Conservation (phyloP, 2,888 invertebrate genomes). For the Pherbina coryleti region DNA sequence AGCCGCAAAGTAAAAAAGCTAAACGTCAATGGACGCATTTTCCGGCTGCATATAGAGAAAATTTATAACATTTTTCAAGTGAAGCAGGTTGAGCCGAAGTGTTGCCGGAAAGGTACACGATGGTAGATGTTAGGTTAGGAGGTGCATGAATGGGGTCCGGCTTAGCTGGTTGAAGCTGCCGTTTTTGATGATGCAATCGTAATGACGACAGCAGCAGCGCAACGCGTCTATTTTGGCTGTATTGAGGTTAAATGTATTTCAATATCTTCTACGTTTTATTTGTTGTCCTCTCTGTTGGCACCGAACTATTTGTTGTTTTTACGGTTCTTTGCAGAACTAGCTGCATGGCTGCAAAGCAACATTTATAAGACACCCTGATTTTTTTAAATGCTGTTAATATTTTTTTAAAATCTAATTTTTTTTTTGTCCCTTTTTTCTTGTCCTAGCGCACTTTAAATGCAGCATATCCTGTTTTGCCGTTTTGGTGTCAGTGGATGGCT, state of each 20-base stretch:
- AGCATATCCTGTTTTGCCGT: constrained; percentile 59
- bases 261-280: background rate
- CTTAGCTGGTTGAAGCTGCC: constrained; percentile 1
- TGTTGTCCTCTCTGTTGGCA: too few species aligned
- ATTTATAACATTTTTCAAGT: constrained; percentile 18
- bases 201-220: constrained; percentile 47
- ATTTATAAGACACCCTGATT: background rate
- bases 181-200: constrained; percentile 53
- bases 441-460: constrained; percentile 49
- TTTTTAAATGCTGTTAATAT: background rate
- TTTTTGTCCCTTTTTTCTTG: constrained; percentile 12
- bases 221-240: constrained; percentile 46
- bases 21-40: constrained; percentile 45
- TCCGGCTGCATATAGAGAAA: constrained; percentile 50
- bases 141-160: background rate
- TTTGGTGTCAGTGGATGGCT: constrained; percentile 35
- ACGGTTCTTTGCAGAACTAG: background rate
- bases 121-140: background rate
- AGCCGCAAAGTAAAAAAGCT: constrained; percentile 36
- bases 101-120: background rate
- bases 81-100: background rate
- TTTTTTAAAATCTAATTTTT: constrained; percentile 16
- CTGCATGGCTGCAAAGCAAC: background rate
- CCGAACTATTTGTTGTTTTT: too few species aligned
- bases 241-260: constrained; percentile 45